Conservation (phyloP, 2,113 vertebrate species). For the Acrocephalus kingi region DNA sequence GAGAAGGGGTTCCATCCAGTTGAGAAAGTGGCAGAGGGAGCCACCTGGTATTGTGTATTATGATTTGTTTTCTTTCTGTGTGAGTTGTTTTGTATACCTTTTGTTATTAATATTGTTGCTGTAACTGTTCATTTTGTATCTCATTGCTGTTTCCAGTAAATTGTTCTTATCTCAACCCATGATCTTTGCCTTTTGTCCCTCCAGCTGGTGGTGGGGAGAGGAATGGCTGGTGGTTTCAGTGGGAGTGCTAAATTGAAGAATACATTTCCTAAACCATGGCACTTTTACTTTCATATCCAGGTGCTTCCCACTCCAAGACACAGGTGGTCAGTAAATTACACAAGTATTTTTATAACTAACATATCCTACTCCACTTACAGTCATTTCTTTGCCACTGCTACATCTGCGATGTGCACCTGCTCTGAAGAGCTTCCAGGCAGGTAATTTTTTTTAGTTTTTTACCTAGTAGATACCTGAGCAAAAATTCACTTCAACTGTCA, state of each 20-base stretch:
- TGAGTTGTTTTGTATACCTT: neutral
- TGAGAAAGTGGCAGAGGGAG: neutral
- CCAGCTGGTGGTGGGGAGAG: neutral
- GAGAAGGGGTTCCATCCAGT: neutral
- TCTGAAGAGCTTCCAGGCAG: neutral
- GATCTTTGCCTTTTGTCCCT: neutral
- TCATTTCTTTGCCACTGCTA: neutral
- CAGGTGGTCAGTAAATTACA: neutral
- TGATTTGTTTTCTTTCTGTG: neutral
- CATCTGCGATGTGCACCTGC: neutral
- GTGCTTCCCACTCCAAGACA: neutral
- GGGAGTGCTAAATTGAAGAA: neutral
- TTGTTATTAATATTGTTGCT: neutral
- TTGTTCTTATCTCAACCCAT: neutral
- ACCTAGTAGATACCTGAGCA: neutral
- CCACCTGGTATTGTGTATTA: neutral
- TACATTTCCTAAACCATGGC: neutral
- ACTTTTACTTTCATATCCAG: neutral
- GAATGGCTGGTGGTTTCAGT: rapidly evolving
- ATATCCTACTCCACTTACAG: neutral
- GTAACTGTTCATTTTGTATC: neutral
- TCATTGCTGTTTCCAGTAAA: neutral
- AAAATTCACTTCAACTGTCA: neutral
- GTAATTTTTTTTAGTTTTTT: neutral
- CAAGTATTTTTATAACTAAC: neutral